Base-by-base conservation (phyloP, 2,797 vertebrate species). In the Syndactyla subalaris region DNA sequence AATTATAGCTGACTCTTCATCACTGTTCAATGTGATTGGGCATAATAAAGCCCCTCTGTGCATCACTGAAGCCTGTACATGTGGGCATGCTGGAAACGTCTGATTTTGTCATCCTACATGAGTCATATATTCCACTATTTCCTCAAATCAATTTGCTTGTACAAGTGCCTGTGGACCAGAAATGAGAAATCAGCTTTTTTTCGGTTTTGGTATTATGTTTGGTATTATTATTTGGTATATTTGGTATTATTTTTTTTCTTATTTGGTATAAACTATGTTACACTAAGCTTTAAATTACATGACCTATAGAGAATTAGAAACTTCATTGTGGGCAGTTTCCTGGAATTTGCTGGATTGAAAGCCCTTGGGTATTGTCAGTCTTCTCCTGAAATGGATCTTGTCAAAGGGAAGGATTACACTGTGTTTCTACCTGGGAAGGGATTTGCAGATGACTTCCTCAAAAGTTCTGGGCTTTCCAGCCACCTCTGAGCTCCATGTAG, bases 241-340 rank as follows among this genome's bases (percentile, higher is more conserved):
- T 45, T 45, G 43, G 19, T 45, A 45, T 21, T 21, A 5, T 18
- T 41, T 21, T 45, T 45, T 45, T 45, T 45, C 45, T 45, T 45
- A 45, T 45, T 45, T 45, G 45, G 19, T 36, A 14, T 38, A 15
- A 62, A 10, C 2, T 19, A 1, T 10, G 4, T 34, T 68, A 20
- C 2, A 4, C 5, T 16, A 32, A 13, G 2, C 21, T 62, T 67
- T 77, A 38, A 57, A 41, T n/a, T 10, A 5, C 2, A 9, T 41
- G 30, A 1, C 2, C 14, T 27, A 3, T 4, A 26, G 13, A 19
- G 21, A 57, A n/a, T n/a, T 72, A 57, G 29, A 23, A 38, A 52
- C 8, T n/a, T 36, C 1, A 7, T 8, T 3, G 1, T 46, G 36
- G 26, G 19, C 1, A 14, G 26, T 34, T 68, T 54, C 4, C 34